Evolutionary conservation across 2,113 vertebrate species (phyloP), one percentile per base, ranked within the genome.

Genomic region (Eublepharis macularius): DNA sequence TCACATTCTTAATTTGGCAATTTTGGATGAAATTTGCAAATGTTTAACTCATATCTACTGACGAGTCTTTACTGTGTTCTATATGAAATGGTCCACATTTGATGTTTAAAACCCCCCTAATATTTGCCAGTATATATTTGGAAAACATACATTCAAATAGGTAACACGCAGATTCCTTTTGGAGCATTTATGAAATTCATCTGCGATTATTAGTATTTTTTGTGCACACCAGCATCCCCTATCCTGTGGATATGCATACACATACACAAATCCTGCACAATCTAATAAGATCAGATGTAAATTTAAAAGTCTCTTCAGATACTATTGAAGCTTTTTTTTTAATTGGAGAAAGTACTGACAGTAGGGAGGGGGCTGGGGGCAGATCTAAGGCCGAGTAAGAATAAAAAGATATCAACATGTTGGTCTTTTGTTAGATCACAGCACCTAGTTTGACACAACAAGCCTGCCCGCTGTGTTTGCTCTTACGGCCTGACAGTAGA

Each of bases 371-470:
- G 57, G 11, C 2, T 10, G 72, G 17, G 2, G 19, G 24, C 3
- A 49, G 32, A 91, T 90, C 81, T 87, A 86, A 13, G 88, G 91
- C 91, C 91, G 90, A 87, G 49, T 83, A 92, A 88, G 92, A 94
- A 96, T 96, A 95, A 96, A 95, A 95, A 95, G 94, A 94, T 95
- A 95, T 95, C 93, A 95, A 88, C 93, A 92, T 94, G 94, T 94
- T 93, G 73, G 92, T 87, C 92, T 94, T 85, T 95, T 95, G 95
- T 96, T 94, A 92, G 36, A 87, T 94, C 93, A 11, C 95, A 93
- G 94, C 93, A 94, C 94, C 94, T 94, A 86, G 92, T 90, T 94
- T 95, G 96, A 95, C 93, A 95, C 87, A 87, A 96, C 96, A 96
- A 91, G 95, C 80, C 79, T 10, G 79, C 96, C 96, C 83, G 94